Evolutionary conservation across 2,113 vertebrate genomes (phyloP), one percentile per base, ranked within the genome.

Genomic region (Zosterops borbonicus): DNA sequence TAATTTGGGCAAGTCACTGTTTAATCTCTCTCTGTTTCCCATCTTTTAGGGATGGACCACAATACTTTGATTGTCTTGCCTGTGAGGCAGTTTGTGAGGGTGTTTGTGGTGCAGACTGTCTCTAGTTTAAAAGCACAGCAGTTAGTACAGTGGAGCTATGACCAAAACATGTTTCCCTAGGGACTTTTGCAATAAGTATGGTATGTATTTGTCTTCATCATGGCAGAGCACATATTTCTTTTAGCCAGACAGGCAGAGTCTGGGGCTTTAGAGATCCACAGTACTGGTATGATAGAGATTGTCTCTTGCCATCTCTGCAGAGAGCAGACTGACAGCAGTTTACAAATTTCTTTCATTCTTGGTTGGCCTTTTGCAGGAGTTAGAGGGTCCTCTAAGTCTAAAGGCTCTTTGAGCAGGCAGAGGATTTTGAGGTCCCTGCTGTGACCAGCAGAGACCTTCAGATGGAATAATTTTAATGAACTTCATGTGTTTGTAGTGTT

Each of bases 81-180:
- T 60, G 35, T 67, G 76, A 74, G 60, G 76, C 50, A 89, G 74
- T 92, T 90, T 63, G 35, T 67, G 80, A 74, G 78, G 73, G 68
- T 95, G 81, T 84, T 90, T 95, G 96, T 89, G 94, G 91, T 90
- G 49, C 37, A 95, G 96, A 95, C 89, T 93, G 86, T 96, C 94
- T 97, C 90, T 89, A 89, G 52, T 82, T 63, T 87, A 84, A 90
- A 74, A 90, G 35, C 50, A 89, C 13, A 70, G 33, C 47, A 47
- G 27, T 92, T 83, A 74, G 33, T 39, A 70, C 27, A 83, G 33
- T 7, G 52, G 50, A 70, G 14, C 16, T 81, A 39, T 47, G 60
- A 95, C 14, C 14, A 84, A 85, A 92, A 27, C 3, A 3, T 25
- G 1, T 59, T 83, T 88, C 71, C 33, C 52, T 50, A 39, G 59